Percentiles rank a stretch among this genome's conserved stretches.
phyloP scores from a whole-genome alignment of 2,797 vertebrate species.

The Thunnus albacares region DNA sequence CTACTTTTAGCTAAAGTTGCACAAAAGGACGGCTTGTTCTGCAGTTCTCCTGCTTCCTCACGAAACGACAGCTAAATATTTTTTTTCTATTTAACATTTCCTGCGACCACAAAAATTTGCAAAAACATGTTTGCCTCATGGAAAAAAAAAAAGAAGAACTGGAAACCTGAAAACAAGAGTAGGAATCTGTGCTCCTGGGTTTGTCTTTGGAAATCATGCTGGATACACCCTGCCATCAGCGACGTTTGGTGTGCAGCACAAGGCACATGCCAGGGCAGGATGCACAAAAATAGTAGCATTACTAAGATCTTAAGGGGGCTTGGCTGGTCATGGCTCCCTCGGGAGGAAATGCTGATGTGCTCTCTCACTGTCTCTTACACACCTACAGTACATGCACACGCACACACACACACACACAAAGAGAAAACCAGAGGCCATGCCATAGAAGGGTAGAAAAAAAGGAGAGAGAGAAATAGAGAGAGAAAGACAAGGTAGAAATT shows the following conservation, averaged over 20 bases:
- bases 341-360: slow-evolving; percentile 49
- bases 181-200: slow-evolving; percentile 45
- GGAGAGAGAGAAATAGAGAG: not conserved
- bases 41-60: slow-evolving; percentile 11
- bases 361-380: slow-evolving; percentile 26
- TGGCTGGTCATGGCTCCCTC: slow-evolving; percentile 59
- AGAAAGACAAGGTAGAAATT: not conserved
- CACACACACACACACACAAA: slow-evolving; percentile 12
- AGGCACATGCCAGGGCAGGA: slow-evolving; percentile 53
- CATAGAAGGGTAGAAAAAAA: slow-evolving; percentile 5
- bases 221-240: slow-evolving; percentile 62
- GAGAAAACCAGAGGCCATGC: slow-evolving; percentile 26
- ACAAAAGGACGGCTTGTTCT: slow-evolving; percentile 19
- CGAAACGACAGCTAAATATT: slow-evolving; percentile 43
- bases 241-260: slow-evolving; percentile 56
- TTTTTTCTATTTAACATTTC: slow-evolving; percentile 57
- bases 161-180: slow-evolving; percentile 46
- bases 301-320: slow-evolving; percentile 54
- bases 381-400: slow-evolving; percentile 12
- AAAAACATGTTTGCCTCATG: slow-evolving; percentile 61
- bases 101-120: slow-evolving; percentile 57
- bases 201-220: slow-evolving; percentile 66
- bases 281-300: slow-evolving; percentile 66
- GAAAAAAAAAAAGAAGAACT: slow-evolving; percentile 4
- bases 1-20: slow-evolving; percentile 44